phyloP scores from a whole-genome alignment of 2,888 invertebrate genomes.

The Galerucella pusilla region DNA sequence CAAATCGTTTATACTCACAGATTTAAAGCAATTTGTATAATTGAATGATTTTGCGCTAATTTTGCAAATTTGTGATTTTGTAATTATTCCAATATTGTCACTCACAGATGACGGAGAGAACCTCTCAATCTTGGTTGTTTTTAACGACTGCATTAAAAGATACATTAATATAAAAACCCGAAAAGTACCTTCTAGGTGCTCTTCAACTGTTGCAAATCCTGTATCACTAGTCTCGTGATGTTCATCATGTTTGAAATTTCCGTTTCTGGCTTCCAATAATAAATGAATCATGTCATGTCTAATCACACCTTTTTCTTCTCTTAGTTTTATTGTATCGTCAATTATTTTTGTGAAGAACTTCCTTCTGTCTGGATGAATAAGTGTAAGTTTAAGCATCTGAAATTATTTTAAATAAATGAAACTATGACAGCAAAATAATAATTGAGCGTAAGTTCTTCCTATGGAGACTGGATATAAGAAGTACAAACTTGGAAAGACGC shows the following conservation, averaged over 20 bases:
- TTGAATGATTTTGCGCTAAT: no score
- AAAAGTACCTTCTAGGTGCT: conserved; percentile 32
- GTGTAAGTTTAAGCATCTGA: conserved; percentile 23
- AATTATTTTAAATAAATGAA: background rate
- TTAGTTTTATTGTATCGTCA: conserved; percentile 44
- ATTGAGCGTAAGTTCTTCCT: background rate
- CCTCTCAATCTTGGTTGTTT: no score
- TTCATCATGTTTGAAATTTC: conserved; percentile 47
- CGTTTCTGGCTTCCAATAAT: conserved; percentile 59
- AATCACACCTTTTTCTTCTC: conserved; percentile 49
- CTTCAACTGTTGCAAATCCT: conserved; percentile 53
- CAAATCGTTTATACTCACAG: no score
- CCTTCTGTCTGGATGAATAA: conserved; percentile 31
- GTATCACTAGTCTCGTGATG: conserved; percentile 38
- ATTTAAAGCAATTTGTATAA: no score
- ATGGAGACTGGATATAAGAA: no score
- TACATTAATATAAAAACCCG: background rate
- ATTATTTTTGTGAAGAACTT: conserved; percentile 49
- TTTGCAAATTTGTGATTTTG: no score
- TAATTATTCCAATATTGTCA: no score
- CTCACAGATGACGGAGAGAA: no score
- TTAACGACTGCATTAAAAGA: no score
- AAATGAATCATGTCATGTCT: conserved; percentile 67
- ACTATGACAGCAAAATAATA: background rate
- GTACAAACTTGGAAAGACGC: no score